phyloP scores from a whole-genome alignment of 2,888 invertebrate genomes.

The Diogma glabrata region DNA sequence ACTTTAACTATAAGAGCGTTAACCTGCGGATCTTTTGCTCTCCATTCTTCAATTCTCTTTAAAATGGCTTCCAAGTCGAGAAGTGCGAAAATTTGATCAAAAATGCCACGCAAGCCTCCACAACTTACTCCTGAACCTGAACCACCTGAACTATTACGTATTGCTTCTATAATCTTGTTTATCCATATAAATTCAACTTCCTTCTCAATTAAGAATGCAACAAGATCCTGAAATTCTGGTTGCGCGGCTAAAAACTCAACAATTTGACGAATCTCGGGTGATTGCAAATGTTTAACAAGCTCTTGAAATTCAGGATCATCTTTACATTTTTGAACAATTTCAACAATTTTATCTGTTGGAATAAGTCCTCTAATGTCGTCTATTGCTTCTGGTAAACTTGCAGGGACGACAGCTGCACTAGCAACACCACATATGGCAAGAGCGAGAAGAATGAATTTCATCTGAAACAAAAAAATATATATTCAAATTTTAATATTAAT shows the following conservation, averaged over 20 bases:
- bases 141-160: too few species aligned
- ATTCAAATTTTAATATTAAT: too few species aligned
- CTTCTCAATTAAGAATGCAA: neutral
- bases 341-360: neutral
- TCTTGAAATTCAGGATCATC: neutral
- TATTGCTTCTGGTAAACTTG: neutral
- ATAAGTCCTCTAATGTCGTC: neutral
- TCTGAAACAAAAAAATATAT: too few species aligned
- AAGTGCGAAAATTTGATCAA: too few species aligned
- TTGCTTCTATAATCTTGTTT: neutral
- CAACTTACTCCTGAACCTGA: neutral
- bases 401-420: neutral
- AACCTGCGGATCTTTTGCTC: too few species aligned
- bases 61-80: too few species aligned
- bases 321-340: neutral
- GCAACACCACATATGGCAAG: too few species aligned
- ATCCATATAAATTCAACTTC: neutral
- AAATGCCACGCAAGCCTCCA: neutral
- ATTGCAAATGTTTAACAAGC: neutral
- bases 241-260: slow-evolving; percentile 1
- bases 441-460: slow-evolving; percentile 6
- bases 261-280: too few species aligned
- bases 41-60: too few species aligned
- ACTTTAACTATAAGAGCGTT: too few species aligned
- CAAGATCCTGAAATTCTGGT: neutral